Evolutionary conservation across 2,888 invertebrate genomes (phyloP).

Genomic region (Suillia variegata): DNA sequence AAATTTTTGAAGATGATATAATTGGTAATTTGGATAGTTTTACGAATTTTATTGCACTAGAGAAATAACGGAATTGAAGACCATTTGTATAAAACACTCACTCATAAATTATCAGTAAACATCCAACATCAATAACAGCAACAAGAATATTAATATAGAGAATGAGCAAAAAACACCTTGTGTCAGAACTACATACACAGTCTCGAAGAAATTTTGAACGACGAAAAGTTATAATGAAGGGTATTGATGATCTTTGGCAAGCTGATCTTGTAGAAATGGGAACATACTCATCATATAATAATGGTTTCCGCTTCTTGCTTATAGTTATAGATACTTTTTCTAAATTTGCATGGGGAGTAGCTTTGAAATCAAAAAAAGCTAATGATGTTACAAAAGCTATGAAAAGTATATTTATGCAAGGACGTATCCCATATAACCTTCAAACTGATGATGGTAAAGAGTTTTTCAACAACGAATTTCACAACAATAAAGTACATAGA

Average conservation of each 20-base stretch:
- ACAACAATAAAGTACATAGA: too few relatives aligned
- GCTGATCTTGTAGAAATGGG: slow-evolving; percentile 56
- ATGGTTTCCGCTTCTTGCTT: slow-evolving; percentile 46
- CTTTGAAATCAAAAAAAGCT: slow-evolving; percentile 48
- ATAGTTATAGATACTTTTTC: too few relatives aligned
- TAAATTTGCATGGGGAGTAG: slow-evolving; percentile 52
- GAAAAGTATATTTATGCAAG: slow-evolving; percentile 12
- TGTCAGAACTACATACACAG: slow-evolving; percentile 52
- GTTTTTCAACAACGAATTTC: slow-evolving; percentile 11
- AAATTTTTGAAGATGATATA: neutral
- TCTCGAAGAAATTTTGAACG: slow-evolving; percentile 52
- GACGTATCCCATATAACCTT: neutral
- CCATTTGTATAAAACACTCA: slow-evolving; percentile 8
- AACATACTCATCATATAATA: slow-evolving; percentile 44
- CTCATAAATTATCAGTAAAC: slow-evolving; percentile 5
- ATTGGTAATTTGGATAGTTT: slow-evolving; percentile 1
- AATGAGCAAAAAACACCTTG: slow-evolving; percentile 27
- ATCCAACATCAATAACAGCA: neutral
- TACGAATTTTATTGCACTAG: slow-evolving; percentile 1
- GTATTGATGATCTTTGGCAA: slow-evolving; percentile 59
- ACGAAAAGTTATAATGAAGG: slow-evolving; percentile 47
- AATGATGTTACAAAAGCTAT: slow-evolving; percentile 20
- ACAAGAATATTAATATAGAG: slow-evolving; percentile 13
- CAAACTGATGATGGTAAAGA: slow-evolving; percentile 20
- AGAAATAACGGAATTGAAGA: slow-evolving; percentile 7